Percentiles rank a stretch among this genome's conserved stretches.
phyloP scores from a whole-genome alignment of 2,113 vertebrate species.

The Cathartes aura region DNA sequence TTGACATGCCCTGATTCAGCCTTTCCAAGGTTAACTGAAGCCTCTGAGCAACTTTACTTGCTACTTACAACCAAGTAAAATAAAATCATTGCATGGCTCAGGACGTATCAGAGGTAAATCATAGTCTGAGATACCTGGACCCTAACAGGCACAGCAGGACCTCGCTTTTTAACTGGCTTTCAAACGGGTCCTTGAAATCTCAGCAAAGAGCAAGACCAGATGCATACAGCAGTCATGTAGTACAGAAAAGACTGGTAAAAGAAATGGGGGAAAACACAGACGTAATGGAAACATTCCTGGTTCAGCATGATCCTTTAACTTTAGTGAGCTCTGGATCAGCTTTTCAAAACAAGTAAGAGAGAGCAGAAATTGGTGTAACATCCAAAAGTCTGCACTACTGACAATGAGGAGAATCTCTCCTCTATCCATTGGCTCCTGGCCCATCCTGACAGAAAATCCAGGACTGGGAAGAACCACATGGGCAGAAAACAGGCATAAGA shows the following conservation, averaged over 20 bases:
- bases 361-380: not conserved
- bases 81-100: not conserved
- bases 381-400: not conserved
- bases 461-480: not conserved
- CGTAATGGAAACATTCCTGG: fast-evolving
- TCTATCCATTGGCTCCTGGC: not conserved
- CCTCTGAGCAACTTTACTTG: not conserved
- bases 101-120: not conserved
- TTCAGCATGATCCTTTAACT: not conserved
- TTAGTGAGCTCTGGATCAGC: not conserved
- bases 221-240: not conserved
- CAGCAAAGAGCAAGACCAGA: not conserved
- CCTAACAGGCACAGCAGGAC: not conserved
- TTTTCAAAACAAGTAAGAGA: not conserved
- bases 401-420: not conserved
- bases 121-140: not conserved
- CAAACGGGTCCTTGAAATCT: not conserved
- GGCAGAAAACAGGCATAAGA: not conserved
- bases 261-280: not conserved
- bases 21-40: not conserved
- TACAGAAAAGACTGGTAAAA: not conserved
- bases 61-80: not conserved
- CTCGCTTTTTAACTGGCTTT: not conserved
- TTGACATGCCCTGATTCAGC: not conserved
- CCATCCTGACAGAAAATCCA: not conserved